Base-by-base conservation (phyloP, 2,113 vertebrate species). In the Lasiurus cinereus region DNA sequence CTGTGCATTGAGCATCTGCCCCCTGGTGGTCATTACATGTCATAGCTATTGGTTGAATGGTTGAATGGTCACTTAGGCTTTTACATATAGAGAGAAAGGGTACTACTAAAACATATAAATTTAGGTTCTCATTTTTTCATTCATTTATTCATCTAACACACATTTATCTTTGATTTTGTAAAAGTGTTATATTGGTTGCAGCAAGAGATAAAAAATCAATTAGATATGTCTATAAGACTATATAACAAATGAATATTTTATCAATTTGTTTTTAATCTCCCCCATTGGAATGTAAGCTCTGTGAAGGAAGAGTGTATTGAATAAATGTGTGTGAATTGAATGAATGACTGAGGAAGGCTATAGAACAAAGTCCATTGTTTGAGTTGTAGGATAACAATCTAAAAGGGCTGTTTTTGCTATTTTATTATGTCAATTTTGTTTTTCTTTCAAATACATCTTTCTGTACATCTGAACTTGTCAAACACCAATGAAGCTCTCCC, bases 201-300 rank as follows among this genome's bases (percentile, higher is more conserved):
- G 43, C 1, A 46, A 78, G 13, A 48, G 52, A 50, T n/a, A 46
- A 36, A 36, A 74, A 88, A 80, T 70, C 18, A 73, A 22, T 67
- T 13, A 82, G 21, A 36, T 62, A 29, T 78, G 10, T 70, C 43
- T 76, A 21, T 50, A 21, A 70, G 74, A 48, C 31, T 76, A 76
- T 19, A 76, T 48, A 76, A 85, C 48, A 73, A 92, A 77, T 43
- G 84, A 83, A 33, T 80, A 80, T 91, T 88, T 84, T 50, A 50
- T n/a, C 48, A 22, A 74, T 74, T 82, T 91, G 14, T 66, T 39
- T n/a, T 91, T 24, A 29, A 2, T 33, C 10, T 70, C 24, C 18
- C 24, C 33, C 3, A 88, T 24, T n/a, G 66, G 36, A 93, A 54
- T 64, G 12, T 39, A 31, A 70, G n/a, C 36, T 36, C 62, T 43